phyloP scores from a whole-genome alignment of 2,888 invertebrate genomes.

The Eremobia ochroleuca region DNA sequence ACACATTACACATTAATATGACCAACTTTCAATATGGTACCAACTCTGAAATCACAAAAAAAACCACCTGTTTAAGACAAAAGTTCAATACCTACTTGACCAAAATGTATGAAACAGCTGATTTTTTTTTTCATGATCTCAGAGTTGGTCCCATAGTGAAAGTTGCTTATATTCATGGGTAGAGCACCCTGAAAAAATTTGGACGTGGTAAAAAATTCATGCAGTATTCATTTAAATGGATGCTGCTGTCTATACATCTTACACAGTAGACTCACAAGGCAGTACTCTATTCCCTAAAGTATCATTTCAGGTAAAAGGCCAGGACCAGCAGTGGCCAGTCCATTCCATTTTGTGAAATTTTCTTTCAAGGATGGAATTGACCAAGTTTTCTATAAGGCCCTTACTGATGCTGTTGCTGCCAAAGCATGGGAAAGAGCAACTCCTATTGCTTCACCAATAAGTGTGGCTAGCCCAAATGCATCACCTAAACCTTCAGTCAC shows the following conservation, averaged over 20 bases:
- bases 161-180: no score
- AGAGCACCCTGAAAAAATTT: no score
- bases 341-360: slow-evolving; percentile 94
- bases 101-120: no score
- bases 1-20: no score
- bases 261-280: no score
- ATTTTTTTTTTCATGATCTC: no score
- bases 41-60: no score
- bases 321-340: slow-evolving; percentile 94
- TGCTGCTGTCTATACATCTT: background rate
- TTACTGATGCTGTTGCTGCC: slow-evolving; percentile 92
- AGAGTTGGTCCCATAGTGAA: no score
- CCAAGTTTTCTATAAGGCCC: slow-evolving; percentile 91
- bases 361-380: slow-evolving; percentile 96
- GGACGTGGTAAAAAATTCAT: no score
- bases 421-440: slow-evolving; percentile 92
- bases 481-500: slow-evolving; percentile 74
- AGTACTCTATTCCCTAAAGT: background rate
- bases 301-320: slow-evolving; percentile 91
- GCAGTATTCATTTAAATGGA: background rate
- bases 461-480: slow-evolving; percentile 70
- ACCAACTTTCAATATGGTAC: no score
- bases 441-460: slow-evolving; percentile 71
- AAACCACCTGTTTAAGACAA: no score
- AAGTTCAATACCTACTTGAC: no score